Percentiles rank a stretch among this genome's conserved stretches.
These are phyloP conservation scores for Alectura lathami DNA, from an alignment of 2,113 vertebrate genomes.

Conservation along the genomic window DNA sequence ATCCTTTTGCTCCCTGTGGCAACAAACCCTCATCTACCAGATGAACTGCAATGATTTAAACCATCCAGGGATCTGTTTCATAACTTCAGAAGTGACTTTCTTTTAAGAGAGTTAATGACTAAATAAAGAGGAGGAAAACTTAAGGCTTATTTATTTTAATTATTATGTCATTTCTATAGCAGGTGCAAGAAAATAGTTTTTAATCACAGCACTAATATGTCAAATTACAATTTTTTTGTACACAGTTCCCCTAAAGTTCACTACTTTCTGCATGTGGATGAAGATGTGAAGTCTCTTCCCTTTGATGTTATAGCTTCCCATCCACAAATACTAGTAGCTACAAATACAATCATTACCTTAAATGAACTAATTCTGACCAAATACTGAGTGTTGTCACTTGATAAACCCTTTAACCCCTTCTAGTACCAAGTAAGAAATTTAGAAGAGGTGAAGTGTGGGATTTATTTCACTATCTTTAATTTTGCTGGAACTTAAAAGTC, in stretches of 20 bases:
- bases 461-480: slow-evolving; percentile 34
- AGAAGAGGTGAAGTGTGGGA: neutral
- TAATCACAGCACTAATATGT: neutral
- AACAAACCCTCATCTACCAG: neutral
- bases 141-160: neutral
- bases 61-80: accelerated
- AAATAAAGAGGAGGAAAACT: neutral
- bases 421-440: slow-evolving; percentile 15
- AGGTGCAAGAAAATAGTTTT: neutral
- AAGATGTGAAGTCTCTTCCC: neutral
- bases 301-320: neutral
- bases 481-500: slow-evolving; percentile 11
- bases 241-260: neutral
- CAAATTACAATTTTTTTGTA: neutral
- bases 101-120: neutral
- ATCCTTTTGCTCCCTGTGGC: neutral
- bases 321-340: slow-evolving; percentile 37
- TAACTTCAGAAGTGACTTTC: neutral
- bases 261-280: neutral
- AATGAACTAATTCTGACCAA: neutral
- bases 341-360: slow-evolving; percentile 52
- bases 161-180: neutral
- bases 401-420: slow-evolving; percentile 41
- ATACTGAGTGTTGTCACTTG: slow-evolving; percentile 9
- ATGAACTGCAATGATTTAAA: neutral